Percentiles rank a stretch among this genome's conserved stretches.
Conservation (phyloP, 2,888 invertebrate genomes). For the Anorthoa munda region DNA sequence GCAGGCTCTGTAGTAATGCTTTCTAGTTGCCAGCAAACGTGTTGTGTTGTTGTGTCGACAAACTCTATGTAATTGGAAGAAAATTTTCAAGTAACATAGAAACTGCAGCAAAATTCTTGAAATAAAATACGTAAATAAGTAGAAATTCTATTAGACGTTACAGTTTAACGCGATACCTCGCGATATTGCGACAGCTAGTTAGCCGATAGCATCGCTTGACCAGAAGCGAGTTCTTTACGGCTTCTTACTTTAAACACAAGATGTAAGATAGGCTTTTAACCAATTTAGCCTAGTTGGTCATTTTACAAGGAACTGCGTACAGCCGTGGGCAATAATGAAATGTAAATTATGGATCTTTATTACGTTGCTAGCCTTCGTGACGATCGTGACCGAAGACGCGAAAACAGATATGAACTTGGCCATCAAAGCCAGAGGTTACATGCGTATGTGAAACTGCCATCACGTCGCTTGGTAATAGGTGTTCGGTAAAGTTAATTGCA, state of each 20-base stretch:
- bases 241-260: slow-evolving; percentile 80
- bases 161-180: slow-evolving; percentile 74
- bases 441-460: slow-evolving; percentile 47
- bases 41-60: not conserved
- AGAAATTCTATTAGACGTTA: slow-evolving; percentile 68
- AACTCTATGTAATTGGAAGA: not conserved
- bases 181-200: slow-evolving; percentile 83
- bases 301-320: slow-evolving; percentile 67
- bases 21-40: not conserved
- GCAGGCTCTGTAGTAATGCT: not conserved
- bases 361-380: slow-evolving; percentile 76
- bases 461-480: slow-evolving; percentile 25
- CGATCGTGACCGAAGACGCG: slow-evolving; percentile 78
- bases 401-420: slow-evolving; percentile 73
- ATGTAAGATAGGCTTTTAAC: slow-evolving; percentile 82
- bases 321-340: slow-evolving; percentile 60
- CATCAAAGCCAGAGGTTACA: slow-evolving; percentile 47
- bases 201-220: slow-evolving; percentile 83
- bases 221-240: slow-evolving; percentile 84
- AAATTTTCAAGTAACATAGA: slow-evolving; percentile 1
- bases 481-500: slow-evolving; percentile 43
- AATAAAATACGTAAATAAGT: slow-evolving; percentile 56
- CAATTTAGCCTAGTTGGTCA: slow-evolving; percentile 78
- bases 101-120: slow-evolving; percentile 4
- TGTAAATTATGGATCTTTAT: slow-evolving; percentile 75